These are phyloP conservation scores for Premnoplex brunnescens DNA, from an alignment of 2,797 vertebrate genomes.

Conservation along the genomic window DNA sequence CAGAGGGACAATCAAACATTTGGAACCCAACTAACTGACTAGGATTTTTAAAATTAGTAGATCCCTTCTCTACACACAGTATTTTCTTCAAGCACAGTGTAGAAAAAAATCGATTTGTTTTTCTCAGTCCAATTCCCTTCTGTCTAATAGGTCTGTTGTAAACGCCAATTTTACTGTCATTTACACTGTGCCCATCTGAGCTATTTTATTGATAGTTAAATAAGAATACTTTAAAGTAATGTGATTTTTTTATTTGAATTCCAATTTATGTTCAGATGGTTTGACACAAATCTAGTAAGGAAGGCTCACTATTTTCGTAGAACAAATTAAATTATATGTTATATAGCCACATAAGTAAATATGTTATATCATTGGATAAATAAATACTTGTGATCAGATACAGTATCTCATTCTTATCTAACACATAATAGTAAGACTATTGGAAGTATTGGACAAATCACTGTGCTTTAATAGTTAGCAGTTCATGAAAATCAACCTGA, in stretches of 20 bases:
- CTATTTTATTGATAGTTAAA: slow-evolving; percentile 66
- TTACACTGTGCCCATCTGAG: slow-evolving; percentile 51
- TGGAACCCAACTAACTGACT: neutral
- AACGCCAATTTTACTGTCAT: slow-evolving; percentile 60
- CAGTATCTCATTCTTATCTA: slow-evolving; percentile 16
- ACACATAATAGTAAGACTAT: neutral
- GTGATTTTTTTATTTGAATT: slow-evolving; percentile 63
- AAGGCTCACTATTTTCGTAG: slow-evolving; percentile 30
- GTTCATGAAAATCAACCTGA: slow-evolving; percentile 8
- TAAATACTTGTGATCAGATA: slow-evolving; percentile 58
- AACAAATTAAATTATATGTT: slow-evolving; percentile 51
- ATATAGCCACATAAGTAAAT: slow-evolving; percentile 52
- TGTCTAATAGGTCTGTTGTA: slow-evolving; percentile 61
- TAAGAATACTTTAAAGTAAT: slow-evolving; percentile 64
- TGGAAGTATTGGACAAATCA: slow-evolving; percentile 26
- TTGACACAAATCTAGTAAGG: slow-evolving; percentile 57
- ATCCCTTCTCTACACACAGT: neutral
- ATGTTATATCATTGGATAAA: slow-evolving; percentile 41
- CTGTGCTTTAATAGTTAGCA: slow-evolving; percentile 29
- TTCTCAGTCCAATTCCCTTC: slow-evolving; percentile 58
- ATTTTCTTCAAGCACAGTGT: neutral
- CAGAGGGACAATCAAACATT: neutral
- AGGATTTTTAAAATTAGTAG: neutral
- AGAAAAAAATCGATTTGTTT: slow-evolving; percentile 53
- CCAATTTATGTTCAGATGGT: slow-evolving; percentile 26